Evolutionary conservation across 2,797 vertebrate species (phyloP), one percentile per base, ranked within the genome.

Genomic region (Loriculus beryllinus): DNA sequence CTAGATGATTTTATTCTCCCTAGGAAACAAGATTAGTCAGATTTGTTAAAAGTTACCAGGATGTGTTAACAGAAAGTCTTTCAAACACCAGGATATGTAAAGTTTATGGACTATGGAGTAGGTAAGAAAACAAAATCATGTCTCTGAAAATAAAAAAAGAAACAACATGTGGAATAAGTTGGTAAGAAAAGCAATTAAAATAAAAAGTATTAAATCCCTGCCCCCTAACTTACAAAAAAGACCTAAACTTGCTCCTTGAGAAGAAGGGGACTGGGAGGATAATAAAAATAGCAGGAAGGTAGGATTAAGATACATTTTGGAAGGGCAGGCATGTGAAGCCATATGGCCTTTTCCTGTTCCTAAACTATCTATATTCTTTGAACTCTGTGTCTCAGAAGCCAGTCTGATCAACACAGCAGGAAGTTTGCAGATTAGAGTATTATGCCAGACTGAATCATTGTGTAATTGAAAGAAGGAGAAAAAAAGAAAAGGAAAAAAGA

Each of bases 291-390:
- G 88, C 80, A 96, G 89, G 79, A 97, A 96, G 65, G 88, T 95
- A 92, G 95, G 96, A 96, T 97, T 96, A 97, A 96, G 87, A 96
- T 70, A 90, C 70, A 52, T 96, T 96, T 96, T 95, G 75, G 92
- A 95, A 88, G 72, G 77, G 90, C 82, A 82, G 83, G 90, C 91
- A 91, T 93, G 89, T 94, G 96, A 71, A 96, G 84, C 92, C 95
- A 97, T 95, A 96, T 96, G 96, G 96, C 64, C 83, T 95, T 90
- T 93, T 96, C 95, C 85, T 94, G 84, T 90, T 95, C 79, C 82
- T 96, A 92, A 96, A 94, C 95, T 95, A 95, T 96, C 93, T 48
- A 90, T 2, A 48, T 95, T 95, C 95, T 97, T 97, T 97, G 97
- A 97, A 96, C 94, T 96, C 90, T 40, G 47, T 51, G 86, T 85